These are phyloP conservation scores for Neodiprion fabricii DNA, from an alignment of 1,140 invertebrate species.

Conservation along the genomic window DNA sequence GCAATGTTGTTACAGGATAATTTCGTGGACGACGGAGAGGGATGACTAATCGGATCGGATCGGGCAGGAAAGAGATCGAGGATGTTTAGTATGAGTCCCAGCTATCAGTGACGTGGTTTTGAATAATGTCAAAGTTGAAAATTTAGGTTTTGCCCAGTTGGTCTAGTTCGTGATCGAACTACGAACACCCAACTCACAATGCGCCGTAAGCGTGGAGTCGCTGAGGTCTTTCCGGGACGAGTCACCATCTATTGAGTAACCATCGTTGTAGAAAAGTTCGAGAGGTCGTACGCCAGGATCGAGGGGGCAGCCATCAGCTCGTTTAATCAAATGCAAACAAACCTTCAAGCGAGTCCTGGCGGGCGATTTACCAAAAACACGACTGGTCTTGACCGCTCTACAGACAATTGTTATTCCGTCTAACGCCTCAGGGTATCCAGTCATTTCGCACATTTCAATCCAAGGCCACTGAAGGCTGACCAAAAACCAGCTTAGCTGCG, in stretches of 20 bases:
- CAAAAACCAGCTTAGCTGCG: no score
- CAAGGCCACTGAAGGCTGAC: background rate
- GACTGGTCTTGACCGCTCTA: constrained; percentile 16
- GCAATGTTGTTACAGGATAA: no score
- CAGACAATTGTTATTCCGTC: no score
- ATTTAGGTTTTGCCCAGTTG: background rate
- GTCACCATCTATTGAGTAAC: background rate
- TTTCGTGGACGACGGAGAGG: no score
- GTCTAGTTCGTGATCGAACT: background rate
- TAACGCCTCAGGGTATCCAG: background rate
- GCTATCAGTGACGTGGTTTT: background rate
- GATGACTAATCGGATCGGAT: no score
- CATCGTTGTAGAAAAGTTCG: background rate
- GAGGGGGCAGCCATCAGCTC: no score
- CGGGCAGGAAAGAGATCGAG: no score
- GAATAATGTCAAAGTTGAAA: background rate
- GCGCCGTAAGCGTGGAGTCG: background rate
- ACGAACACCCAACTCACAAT: background rate
- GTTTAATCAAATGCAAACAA: no score
- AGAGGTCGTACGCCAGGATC: background rate
- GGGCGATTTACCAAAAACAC: background rate
- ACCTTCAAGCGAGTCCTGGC: background rate
- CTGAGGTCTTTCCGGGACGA: background rate
- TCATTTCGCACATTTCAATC: constrained; percentile 7
- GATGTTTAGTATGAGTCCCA: background rate